phyloP scores from a whole-genome alignment of 2,888 invertebrate genomes.

The Isoperla grammatica region DNA sequence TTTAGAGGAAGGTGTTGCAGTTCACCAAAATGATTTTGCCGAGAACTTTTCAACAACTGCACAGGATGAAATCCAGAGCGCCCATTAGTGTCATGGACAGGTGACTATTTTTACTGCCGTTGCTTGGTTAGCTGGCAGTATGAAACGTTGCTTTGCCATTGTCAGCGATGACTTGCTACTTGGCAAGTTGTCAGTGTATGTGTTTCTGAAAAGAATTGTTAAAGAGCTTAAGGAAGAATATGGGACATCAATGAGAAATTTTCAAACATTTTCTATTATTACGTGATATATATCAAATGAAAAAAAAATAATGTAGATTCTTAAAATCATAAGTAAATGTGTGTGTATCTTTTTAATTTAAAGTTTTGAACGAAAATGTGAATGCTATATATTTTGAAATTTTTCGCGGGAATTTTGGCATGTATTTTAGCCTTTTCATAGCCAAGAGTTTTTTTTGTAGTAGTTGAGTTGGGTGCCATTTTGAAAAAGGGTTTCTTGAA shows the following conservation, averaged over 20 bases:
- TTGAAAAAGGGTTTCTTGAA: too few relatives aligned
- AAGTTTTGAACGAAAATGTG: too few relatives aligned
- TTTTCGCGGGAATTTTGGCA: too few relatives aligned
- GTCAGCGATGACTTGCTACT: constrained; percentile 17
- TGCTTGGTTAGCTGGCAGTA: constrained; percentile 11
- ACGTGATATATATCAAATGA: neutral
- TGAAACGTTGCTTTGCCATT: constrained; percentile 5
- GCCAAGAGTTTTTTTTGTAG: too few relatives aligned
- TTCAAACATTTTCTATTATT: too few relatives aligned
- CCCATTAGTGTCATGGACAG: constrained; percentile 22
- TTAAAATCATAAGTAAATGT: too few relatives aligned
- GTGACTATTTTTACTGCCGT: constrained; percentile 22
- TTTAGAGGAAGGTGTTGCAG: constrained; percentile 13
- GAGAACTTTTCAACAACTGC: constrained; percentile 14
- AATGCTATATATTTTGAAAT: too few relatives aligned
- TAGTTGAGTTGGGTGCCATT: too few relatives aligned
- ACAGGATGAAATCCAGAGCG: constrained; percentile 23
- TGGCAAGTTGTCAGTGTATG: constrained; percentile 12
- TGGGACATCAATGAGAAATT: too few relatives aligned
- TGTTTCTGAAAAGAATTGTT: neutral
- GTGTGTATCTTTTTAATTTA: too few relatives aligned
- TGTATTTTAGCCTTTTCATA: too few relatives aligned
- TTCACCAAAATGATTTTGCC: constrained; percentile 22
- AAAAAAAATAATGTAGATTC: too few relatives aligned
- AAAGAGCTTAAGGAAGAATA: neutral